These are phyloP conservation scores for Drosophila suboccidentalis DNA, from an alignment of 2,888 invertebrate species.

Conservation along the genomic window DNA sequence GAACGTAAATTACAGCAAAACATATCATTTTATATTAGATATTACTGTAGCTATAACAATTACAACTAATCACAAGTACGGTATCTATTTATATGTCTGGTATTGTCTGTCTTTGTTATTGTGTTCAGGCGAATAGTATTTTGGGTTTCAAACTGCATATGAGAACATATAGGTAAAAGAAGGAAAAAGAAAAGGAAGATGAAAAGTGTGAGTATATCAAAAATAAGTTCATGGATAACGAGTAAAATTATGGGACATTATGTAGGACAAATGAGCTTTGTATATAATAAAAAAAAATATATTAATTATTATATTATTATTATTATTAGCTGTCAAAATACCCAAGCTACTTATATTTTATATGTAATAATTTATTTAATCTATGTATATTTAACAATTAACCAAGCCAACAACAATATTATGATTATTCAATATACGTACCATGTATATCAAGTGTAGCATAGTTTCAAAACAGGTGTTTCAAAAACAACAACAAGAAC, in stretches of 20 bases:
- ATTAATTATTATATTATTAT: neutral
- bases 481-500: constrained; percentile 65
- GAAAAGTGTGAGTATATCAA: constrained; percentile 8
- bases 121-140: constrained; percentile 46
- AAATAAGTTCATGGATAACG: constrained; percentile 30
- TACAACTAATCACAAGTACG: constrained; percentile 13
- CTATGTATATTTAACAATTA: constrained; percentile 32
- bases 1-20: constrained; percentile 67
- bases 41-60: constrained; percentile 55
- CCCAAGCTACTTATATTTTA: constrained; percentile 57
- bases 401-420: constrained; percentile 56
- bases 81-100: constrained; percentile 26
- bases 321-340: constrained; percentile 44
- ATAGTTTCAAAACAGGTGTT: constrained; percentile 71
- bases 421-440: constrained; percentile 51
- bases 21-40: constrained; percentile 81
- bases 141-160: constrained; percentile 78
- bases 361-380: constrained; percentile 46
- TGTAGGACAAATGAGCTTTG: constrained; percentile 75
- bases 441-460: constrained; percentile 60
- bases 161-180: constrained; percentile 76
- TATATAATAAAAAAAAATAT: constrained; percentile 60
- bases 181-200: constrained; percentile 2
- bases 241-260: constrained; percentile 32
- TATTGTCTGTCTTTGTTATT: constrained; percentile 42